These are phyloP conservation scores for Shinisaurus crocodilurus DNA, from an alignment of 2,113 vertebrate genomes.

Conservation along the genomic window DNA sequence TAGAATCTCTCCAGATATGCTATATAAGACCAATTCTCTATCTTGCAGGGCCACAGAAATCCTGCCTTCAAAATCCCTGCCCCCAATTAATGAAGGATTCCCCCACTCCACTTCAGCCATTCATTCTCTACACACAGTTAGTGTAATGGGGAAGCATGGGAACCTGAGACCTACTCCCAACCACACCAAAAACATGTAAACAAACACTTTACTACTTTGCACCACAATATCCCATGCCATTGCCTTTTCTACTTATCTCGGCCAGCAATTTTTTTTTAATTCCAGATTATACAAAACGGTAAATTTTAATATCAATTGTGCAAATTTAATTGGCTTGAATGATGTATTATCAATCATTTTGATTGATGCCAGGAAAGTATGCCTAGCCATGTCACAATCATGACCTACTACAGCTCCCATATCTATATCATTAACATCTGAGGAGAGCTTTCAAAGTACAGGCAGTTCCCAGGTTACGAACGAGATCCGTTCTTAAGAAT, in stretches of 20 bases:
- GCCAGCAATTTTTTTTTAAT: background rate
- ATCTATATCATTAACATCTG: background rate
- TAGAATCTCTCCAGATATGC: background rate
- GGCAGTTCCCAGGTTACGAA: too few relatives aligned
- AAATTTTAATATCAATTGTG: background rate
- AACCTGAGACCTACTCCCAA: background rate
- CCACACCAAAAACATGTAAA: background rate
- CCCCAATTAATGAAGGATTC: background rate
- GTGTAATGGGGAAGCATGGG: background rate
- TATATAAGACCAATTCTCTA: background rate
- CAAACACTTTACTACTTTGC: background rate
- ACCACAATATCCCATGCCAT: background rate
- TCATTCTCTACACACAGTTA: background rate
- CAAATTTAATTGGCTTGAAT: background rate
- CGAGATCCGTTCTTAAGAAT: too few relatives aligned
- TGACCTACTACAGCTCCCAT: background rate
- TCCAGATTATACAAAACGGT: background rate
- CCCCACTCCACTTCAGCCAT: background rate
- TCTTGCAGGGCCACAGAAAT: background rate
- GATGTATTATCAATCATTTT: background rate
- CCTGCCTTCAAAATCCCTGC: background rate
- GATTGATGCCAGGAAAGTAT: background rate
- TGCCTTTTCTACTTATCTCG: background rate
- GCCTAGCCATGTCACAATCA: background rate
- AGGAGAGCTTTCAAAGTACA: background rate